Evolutionary conservation across 2,888 invertebrate genomes (phyloP).

Genomic region (Aelia acuminata): DNA sequence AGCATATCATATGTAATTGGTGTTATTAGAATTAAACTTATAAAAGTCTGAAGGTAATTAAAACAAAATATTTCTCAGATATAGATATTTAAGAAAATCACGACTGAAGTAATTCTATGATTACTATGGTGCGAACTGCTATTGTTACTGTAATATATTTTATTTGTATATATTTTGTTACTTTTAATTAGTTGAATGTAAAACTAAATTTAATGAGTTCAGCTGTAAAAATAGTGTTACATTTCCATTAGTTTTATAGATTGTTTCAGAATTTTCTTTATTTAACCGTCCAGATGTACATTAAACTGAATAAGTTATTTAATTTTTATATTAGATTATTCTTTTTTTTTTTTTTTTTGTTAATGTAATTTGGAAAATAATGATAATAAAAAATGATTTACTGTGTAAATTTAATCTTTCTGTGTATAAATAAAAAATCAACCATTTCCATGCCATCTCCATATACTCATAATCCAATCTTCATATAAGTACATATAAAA

Average conservation of each 20-base stretch:
- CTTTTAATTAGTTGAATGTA: conserved; percentile 24
- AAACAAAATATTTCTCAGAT: conserved; percentile 36
- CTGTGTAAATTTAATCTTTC: background rate
- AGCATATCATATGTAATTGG: conserved; percentile 23
- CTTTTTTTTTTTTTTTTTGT: background rate
- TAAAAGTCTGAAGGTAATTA: conserved; percentile 54
- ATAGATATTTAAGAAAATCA: conserved; percentile 34
- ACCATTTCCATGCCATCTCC: too few relatives aligned
- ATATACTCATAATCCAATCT: too few relatives aligned
- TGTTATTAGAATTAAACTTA: conserved; percentile 22
- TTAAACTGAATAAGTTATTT: conserved; percentile 45
- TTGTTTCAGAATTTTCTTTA: conserved; percentile 50
- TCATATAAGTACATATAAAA: too few relatives aligned
- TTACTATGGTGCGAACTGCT: conserved; percentile 53
- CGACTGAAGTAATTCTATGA: conserved; percentile 54
- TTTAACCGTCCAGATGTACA: conserved; percentile 53
- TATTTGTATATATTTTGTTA: conserved; percentile 54
- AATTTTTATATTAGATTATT: conserved; percentile 43
- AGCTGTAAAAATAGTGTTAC: conserved; percentile 19
- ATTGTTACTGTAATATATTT: conserved; percentile 52
- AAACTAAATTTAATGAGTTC: conserved; percentile 11
- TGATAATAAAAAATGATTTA: conserved; percentile 34
- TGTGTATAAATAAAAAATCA: background rate
- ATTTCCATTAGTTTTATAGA: conserved; percentile 26
- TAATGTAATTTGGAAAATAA: conserved; percentile 42